These are phyloP conservation scores for Tiliacea citrago DNA, from an alignment of 2,888 invertebrate species.

Conservation along the genomic window DNA sequence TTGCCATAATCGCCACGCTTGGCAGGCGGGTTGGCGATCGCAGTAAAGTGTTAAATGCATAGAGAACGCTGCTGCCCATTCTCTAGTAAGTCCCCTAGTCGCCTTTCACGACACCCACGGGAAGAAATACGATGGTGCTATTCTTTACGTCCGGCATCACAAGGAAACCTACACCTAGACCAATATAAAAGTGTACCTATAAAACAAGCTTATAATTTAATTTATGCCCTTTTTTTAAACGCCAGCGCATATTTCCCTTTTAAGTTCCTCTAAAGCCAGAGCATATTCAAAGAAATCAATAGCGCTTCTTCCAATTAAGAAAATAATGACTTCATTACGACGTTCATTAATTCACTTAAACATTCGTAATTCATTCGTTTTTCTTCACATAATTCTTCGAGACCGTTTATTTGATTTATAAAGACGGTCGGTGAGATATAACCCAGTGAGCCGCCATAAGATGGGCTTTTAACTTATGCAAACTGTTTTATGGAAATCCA, in stretches of 20 bases:
- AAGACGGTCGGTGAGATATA: conserved; percentile 45
- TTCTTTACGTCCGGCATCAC: too few species aligned
- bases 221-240: conserved; percentile 1
- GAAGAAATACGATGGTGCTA: too few species aligned
- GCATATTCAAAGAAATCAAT: conserved; percentile 25
- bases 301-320: conserved; percentile 30
- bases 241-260: background rate
- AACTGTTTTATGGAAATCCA: conserved; percentile 1
- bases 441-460: conserved; percentile 5
- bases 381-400: conserved; percentile 32
- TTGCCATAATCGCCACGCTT: too few species aligned
- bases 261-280: too few species aligned
- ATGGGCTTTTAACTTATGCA: background rate
- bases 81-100: too few species aligned
- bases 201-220: background rate
- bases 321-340: conserved; percentile 51
- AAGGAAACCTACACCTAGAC: background rate
- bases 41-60: too few species aligned
- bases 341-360: conserved; percentile 58
- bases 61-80: too few species aligned
- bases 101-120: too few species aligned
- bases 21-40: too few species aligned
- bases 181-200: background rate
- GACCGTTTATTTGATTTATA: conserved; percentile 55
- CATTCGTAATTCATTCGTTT: conserved; percentile 56